Conservation (phyloP, 2,888 invertebrate genomes). For the Eilema caniola region DNA sequence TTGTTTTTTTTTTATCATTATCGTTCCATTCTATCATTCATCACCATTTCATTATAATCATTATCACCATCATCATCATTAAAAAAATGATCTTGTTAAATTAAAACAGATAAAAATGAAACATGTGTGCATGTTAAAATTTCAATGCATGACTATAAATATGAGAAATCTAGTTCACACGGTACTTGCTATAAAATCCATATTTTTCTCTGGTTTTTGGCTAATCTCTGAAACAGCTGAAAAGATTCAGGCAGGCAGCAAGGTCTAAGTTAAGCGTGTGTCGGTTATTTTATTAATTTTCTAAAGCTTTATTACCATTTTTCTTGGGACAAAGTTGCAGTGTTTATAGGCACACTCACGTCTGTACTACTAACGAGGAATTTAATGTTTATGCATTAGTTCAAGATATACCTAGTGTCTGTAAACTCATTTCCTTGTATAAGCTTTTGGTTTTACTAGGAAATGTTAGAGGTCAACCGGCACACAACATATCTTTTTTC, state of each 20-base stretch:
- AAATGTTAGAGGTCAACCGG: constrained; percentile 42
- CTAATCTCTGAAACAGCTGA: no score
- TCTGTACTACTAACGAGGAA: constrained; percentile 6
- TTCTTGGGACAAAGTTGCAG: background rate
- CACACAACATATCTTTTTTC: constrained; percentile 37
- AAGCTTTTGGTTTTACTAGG: constrained; percentile 24
- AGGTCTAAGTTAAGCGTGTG: background rate
- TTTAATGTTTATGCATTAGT: constrained; percentile 6
- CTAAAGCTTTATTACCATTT: background rate
- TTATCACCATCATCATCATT: no score
- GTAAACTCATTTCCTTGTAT: constrained; percentile 16
- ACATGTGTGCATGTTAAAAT: background rate
- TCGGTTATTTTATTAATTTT: background rate
- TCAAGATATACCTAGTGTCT: constrained; percentile 14
- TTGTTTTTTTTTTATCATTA: no score
- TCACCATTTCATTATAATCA: no score
- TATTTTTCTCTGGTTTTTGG: no score
- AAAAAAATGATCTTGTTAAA: background rate
- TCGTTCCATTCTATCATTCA: no score
- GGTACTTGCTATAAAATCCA: no score
- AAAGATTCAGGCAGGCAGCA: no score
- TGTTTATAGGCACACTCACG: background rate
- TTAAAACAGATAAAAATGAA: no score
- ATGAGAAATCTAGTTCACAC: no score
- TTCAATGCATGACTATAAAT: background rate